phyloP scores from a whole-genome alignment of 2,797 vertebrate genomes.

The Euphonia xanthogaster region DNA sequence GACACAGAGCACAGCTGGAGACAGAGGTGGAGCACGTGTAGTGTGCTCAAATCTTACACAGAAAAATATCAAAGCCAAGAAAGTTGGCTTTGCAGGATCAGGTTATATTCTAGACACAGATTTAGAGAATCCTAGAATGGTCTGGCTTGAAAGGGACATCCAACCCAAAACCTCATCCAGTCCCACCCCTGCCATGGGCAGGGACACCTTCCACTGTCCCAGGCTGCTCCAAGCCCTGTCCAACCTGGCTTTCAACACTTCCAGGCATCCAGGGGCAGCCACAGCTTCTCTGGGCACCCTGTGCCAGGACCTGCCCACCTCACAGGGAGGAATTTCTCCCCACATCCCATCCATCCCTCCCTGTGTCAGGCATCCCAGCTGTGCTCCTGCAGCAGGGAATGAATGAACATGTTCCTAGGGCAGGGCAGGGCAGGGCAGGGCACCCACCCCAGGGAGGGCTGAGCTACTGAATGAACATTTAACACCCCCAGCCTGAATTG shows the following conservation, averaged over 20 bases:
- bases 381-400: not conserved
- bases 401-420: not conserved
- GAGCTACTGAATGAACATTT: not conserved
- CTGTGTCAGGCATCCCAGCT: not conserved
- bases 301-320: not conserved
- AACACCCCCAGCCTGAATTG: not conserved
- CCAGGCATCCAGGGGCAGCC: not conserved
- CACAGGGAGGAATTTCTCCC: not conserved
- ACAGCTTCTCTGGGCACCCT: not conserved
- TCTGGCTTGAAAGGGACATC: not conserved
- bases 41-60: not conserved
- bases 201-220: not conserved
- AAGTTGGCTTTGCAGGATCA: too few species aligned
- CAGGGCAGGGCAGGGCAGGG: not conserved
- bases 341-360: not conserved
- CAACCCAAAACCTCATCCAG: not conserved
- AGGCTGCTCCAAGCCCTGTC: not conserved
- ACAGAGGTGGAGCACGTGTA: rapidly evolving
- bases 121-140: not conserved
- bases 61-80: not conserved
- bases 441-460: rapidly evolving
- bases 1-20: too few species aligned
- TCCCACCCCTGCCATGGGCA: not conserved
- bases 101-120: not conserved
- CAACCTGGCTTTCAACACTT: rapidly evolving